Evolutionary conservation across 2,113 vertebrate genomes (phyloP).

Genomic region (Perca schrenkii): DNA sequence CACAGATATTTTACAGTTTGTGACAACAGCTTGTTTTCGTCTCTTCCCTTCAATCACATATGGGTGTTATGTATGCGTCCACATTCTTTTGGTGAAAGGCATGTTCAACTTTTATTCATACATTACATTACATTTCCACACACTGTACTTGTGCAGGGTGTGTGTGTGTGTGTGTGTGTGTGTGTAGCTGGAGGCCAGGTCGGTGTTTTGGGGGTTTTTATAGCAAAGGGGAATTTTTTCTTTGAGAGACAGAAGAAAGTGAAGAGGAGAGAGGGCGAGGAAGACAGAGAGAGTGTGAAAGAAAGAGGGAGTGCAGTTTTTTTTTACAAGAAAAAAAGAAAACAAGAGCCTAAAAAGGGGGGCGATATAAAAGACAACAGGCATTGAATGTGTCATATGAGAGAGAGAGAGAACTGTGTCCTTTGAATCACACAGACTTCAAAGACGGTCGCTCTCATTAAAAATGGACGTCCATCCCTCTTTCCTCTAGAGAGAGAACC

Average conservation of each 20-base stretch:
- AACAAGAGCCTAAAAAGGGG: slow-evolving; percentile 1
- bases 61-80: neutral
- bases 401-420: neutral
- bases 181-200: slow-evolving; percentile 1
- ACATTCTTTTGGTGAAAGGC: neutral
- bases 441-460: slow-evolving; percentile 69
- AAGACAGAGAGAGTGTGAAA: neutral
- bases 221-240: slow-evolving; percentile 66
- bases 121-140: too few relatives aligned
- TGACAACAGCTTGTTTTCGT: too few relatives aligned
- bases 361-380: slow-evolving; percentile 10
- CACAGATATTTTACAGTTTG: too few relatives aligned
- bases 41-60: too few relatives aligned
- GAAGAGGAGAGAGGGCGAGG: neutral
- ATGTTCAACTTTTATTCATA: too few relatives aligned
- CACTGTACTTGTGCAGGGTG: too few relatives aligned
- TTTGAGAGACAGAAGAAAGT: slow-evolving; percentile 19
- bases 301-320: neutral
- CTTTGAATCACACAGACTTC: slow-evolving; percentile 78
- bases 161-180: slow-evolving; percentile 15
- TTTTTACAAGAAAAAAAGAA: neutral
- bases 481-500: too few relatives aligned
- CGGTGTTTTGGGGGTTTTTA: slow-evolving; percentile 10
- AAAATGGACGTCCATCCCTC: slow-evolving; percentile 61
- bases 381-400: slow-evolving; percentile 16